phyloP scores from a whole-genome alignment of 2,113 vertebrate species.

The Clarias macrocephalus region DNA sequence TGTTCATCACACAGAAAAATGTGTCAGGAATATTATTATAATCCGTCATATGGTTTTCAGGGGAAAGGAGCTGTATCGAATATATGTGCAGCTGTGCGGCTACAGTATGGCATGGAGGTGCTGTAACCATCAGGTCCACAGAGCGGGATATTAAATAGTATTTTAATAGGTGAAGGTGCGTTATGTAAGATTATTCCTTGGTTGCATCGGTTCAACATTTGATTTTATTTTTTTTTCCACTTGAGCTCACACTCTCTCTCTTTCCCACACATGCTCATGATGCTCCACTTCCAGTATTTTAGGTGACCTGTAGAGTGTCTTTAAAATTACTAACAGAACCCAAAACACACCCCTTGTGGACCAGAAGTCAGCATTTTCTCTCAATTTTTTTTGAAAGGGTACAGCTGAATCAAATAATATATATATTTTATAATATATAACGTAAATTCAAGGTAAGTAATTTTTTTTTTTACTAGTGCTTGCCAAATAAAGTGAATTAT shows the following conservation, averaged over 20 bases:
- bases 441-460: not conserved
- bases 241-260: not conserved
- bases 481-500: not conserved
- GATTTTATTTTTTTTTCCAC: not conserved
- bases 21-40: constrained; percentile 23
- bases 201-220: not conserved
- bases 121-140: not conserved
- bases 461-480: not conserved
- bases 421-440: too few relatives aligned
- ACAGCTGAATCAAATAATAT: not conserved
- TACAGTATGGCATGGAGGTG: not conserved
- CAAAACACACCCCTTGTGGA: too few relatives aligned
- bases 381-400: not conserved
- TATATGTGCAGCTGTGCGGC: not conserved
- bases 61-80: not conserved
- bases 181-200: not conserved
- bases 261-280: not conserved
- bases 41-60: constrained; percentile 12
- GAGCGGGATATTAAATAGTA: not conserved
- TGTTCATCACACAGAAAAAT: constrained; percentile 31
- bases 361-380: not conserved
- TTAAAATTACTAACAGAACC: not conserved
- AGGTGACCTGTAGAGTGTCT: not conserved
- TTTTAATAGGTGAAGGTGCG: not conserved
- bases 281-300: not conserved